A percentile compares a stretch with the other conserved stretches of the same genome.
These are phyloP conservation scores for Clarias magur DNA, from an alignment of 2,113 vertebrate genomes.

Conservation along the genomic window DNA sequence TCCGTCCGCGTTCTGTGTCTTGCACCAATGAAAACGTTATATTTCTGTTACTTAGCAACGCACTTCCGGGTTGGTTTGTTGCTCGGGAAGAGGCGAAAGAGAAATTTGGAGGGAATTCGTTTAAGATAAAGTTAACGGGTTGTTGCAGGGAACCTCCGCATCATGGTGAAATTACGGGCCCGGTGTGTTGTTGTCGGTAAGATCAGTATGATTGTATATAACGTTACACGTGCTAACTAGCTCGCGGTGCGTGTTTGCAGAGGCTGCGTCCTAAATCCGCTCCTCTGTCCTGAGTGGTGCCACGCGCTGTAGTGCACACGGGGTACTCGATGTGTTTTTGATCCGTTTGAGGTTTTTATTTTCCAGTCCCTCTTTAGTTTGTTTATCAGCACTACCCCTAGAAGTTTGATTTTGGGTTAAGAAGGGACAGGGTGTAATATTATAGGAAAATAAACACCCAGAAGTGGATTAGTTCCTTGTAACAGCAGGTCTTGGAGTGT, in stretches of 20 bases:
- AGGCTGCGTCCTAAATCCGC: not conserved
- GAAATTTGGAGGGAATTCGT: not conserved
- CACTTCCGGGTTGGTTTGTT: slow-evolving; percentile 50
- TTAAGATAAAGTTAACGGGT: too few relatives aligned
- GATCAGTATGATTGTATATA: slow-evolving; percentile 4
- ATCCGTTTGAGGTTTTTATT: not conserved
- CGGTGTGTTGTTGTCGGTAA: slow-evolving; percentile 74
- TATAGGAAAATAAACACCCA: not conserved
- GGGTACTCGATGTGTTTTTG: slow-evolving; percentile 36
- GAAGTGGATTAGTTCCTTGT: too few relatives aligned
- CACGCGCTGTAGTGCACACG: not conserved
- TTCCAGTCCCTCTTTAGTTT: not conserved
- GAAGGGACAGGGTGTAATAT: not conserved
- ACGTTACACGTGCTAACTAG: not conserved
- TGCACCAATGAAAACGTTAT: slow-evolving; percentile 55
- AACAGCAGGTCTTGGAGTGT: too few relatives aligned
- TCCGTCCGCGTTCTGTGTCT: fast-evolving
- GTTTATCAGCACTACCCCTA: not conserved
- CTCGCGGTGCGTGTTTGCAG: not conserved
- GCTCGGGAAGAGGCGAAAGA: not conserved
- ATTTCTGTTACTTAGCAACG: slow-evolving; percentile 68
- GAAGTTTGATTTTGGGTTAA: not conserved
- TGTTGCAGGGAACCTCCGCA: not conserved
- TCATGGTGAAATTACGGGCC: slow-evolving; percentile 76
- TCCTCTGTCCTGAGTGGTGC: too few relatives aligned